Evolutionary conservation across 2,888 invertebrate species (phyloP), one percentile per base, ranked within the genome.

Genomic region (Tetramorium bicarinatum): DNA sequence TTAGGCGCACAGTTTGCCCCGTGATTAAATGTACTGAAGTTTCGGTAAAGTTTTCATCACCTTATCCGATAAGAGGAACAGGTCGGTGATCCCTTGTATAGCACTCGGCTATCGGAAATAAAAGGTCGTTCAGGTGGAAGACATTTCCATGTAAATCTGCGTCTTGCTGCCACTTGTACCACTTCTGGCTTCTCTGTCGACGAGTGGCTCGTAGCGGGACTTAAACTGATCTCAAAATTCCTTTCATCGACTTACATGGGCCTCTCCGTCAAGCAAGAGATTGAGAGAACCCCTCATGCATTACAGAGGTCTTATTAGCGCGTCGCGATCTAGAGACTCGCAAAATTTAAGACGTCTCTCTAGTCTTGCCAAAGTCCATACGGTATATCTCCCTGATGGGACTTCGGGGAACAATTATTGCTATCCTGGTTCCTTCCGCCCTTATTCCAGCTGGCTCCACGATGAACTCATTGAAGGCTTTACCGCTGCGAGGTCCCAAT

Each of bases 371-470:
- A 87, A 90, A 87, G 89, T 90, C 87, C 87, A 82, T 67, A 84
- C 86, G 90, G 91, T 93, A 91, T 93, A 90, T 92, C 90, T 91
- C 87, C 83, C 83, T 90, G 92, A 93, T 93, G 89, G 92, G 90
- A 91, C 93, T 91, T 92, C 66, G 87, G 93, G 92, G 93, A 93
- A 92, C 91, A 93, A 93, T 93, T 91, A 93, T 93, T 92, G 88
- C 90, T 85, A 84, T 82, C 86, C 49, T 61, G 64, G 77, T 21
- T 56, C 69, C 81, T 61, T 44, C 64, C 77, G 83, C 41, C 71
- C 85, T 85, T 83, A 61, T 71, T 74, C 61, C 75, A 66, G 49
- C 74, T 86, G 85, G 84, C 89, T 90, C 83, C 85, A 79, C 84
- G 69, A 81, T 87, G 85, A 67, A 88, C 84, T 90, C 88, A 87